phyloP scores from a whole-genome alignment of 2,888 invertebrate species.

The Ommatoiulus sabulosus region DNA sequence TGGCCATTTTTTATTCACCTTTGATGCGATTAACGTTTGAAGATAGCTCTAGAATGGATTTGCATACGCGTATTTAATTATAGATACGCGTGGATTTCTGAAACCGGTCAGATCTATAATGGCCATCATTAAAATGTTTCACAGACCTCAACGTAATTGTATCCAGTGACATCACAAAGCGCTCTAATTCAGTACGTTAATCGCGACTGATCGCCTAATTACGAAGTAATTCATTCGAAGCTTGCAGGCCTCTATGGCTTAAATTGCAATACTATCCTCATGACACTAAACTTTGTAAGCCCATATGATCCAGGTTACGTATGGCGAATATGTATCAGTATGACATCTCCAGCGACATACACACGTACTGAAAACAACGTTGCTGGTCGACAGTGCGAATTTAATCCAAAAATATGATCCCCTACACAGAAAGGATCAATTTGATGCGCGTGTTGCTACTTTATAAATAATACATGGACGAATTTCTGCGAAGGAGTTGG shows the following conservation, averaged over 20 bases:
- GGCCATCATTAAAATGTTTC: neutral
- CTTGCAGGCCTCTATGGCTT: neutral
- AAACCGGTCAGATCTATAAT: constrained; percentile 25
- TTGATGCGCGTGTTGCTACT: constrained; percentile 1
- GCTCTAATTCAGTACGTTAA: constrained; percentile 12
- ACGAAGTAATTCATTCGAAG: neutral
- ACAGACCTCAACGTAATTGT: neutral
- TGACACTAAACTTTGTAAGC: neutral
- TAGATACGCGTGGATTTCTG: neutral
- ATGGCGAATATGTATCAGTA: neutral
- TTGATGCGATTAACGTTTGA: neutral
- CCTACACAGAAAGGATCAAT: constrained; percentile 13
- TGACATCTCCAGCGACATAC: constrained; percentile 8
- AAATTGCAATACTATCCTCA: neutral
- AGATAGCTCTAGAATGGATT: neutral
- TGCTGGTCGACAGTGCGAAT: neutral
- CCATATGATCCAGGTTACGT: neutral
- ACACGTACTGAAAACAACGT: constrained; percentile 7
- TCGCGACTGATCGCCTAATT: constrained; percentile 5
- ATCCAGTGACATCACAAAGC: constrained; percentile 8
- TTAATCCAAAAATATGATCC: constrained; percentile 36
- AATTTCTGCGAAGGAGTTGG: constrained; percentile 17
- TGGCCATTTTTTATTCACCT: neutral
- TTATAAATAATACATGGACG: constrained; percentile 24
- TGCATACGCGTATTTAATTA: neutral